Conservation (phyloP, 2,888 invertebrate species). For the Melinaea menophilus region DNA sequence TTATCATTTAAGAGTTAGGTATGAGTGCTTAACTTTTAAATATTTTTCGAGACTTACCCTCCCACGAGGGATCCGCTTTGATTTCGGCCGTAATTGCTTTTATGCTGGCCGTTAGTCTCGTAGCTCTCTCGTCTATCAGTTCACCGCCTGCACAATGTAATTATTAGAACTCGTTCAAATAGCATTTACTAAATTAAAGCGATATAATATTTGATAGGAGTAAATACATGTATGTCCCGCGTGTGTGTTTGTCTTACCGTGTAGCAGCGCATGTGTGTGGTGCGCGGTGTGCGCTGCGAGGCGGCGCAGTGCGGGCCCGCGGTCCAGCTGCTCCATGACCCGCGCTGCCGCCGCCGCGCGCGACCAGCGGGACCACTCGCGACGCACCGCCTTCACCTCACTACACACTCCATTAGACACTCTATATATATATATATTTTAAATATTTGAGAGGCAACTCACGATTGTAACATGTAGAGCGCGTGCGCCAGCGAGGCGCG, state of each 20-base stretch:
- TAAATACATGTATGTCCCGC: neutral
- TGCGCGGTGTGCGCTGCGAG: conserved; percentile 64
- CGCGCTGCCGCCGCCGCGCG: conserved; percentile 88
- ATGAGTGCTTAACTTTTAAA: neutral
- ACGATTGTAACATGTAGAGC: conserved; percentile 49
- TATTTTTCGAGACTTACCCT: conserved; percentile 67
- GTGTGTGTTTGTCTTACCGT: conserved; percentile 37
- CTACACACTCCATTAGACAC: conserved; percentile 33
- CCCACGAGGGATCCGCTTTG: conserved; percentile 84
- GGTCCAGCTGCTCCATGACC: conserved; percentile 83
- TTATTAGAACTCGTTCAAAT: too few species aligned
- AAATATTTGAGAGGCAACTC: conserved; percentile 22
- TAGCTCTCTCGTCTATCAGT: conserved; percentile 94
- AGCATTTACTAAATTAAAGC: too few species aligned
- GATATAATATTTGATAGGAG: too few species aligned
- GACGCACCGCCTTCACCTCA: conserved; percentile 47
- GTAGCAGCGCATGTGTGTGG: conserved; percentile 43
- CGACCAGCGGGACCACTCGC: conserved; percentile 81
- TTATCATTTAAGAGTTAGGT: neutral
- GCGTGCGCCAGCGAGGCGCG: conserved; percentile 55
- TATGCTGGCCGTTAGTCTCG: conserved; percentile 90
- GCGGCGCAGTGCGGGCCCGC: conserved; percentile 88
- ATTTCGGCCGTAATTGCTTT: conserved; percentile 82
- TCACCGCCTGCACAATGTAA: conserved; percentile 49
- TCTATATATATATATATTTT: too few species aligned